Conservation (phyloP, 2,113 vertebrate genomes). For the Corythoichthys haematopterus region DNA sequence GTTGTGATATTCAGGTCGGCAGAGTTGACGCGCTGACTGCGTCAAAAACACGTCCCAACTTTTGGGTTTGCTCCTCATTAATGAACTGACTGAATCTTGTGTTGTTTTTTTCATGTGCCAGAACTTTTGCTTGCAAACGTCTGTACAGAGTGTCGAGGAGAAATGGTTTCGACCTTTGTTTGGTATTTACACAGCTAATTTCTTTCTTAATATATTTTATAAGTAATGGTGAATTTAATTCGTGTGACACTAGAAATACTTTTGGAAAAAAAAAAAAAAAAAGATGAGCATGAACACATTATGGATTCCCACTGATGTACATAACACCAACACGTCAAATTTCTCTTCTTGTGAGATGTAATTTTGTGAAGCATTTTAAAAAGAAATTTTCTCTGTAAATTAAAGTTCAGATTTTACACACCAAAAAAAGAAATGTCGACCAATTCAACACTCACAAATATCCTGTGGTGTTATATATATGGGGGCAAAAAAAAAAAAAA, state of each 20-base stretch:
- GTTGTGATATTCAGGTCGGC: conserved; percentile 28
- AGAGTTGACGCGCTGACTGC: conserved; percentile 25
- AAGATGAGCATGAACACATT: conserved; percentile 64
- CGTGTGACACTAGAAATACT: conserved; percentile 53
- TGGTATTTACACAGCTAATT: conserved; percentile 65
- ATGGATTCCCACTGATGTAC: conserved; percentile 62
- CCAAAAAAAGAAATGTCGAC: conserved; percentile 35
- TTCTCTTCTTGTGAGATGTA: conserved; percentile 65
- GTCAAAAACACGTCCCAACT: conserved; percentile 31
- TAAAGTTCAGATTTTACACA: conserved; percentile 13
- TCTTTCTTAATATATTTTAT: conserved; percentile 62
- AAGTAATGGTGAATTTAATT: conserved; percentile 63
- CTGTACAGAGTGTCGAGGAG: conserved; percentile 44
- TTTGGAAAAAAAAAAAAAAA: conserved; percentile 32
- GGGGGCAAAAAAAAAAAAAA: conserved; percentile 30
- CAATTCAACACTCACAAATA: conserved; percentile 31
- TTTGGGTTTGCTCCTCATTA: conserved; percentile 23
- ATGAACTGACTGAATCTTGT: conserved; percentile 40
- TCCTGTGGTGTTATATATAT: conserved; percentile 37
- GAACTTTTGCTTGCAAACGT: conserved; percentile 45
- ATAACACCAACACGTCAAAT: conserved; percentile 60
- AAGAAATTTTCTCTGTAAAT: conserved; percentile 56
- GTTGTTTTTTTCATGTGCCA: conserved; percentile 50
- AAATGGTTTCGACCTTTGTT: conserved; percentile 56
- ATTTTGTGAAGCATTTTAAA: conserved; percentile 67